A percentile compares a stretch with the other conserved stretches of the same genome.
phyloP scores from a whole-genome alignment of 92 coral and sea anemone genomes.

The Galaxea fascicularis region DNA sequence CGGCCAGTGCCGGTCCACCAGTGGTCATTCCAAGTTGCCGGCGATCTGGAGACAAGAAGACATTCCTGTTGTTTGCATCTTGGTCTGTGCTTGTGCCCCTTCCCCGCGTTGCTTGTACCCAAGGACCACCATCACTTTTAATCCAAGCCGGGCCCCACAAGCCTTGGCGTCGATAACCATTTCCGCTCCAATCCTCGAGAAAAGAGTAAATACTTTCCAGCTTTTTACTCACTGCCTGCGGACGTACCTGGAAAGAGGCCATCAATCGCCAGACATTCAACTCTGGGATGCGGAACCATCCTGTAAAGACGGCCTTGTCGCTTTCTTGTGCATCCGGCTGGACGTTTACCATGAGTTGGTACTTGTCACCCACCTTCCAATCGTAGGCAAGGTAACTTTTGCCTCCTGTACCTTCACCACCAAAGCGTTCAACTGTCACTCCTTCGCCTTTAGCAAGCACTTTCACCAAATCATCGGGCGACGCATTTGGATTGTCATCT shows the following conservation, averaged over 20 bases:
- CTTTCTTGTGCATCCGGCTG: slow-evolving; percentile 26
- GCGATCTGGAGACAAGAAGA: slow-evolving; percentile 36
- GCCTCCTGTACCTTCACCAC: slow-evolving; percentile 48
- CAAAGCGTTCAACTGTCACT: slow-evolving; percentile 39
- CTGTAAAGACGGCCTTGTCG: slow-evolving; percentile 46
- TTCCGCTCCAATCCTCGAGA: slow-evolving; percentile 37
- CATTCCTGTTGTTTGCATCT: slow-evolving; percentile 25
- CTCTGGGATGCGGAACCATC: slow-evolving; percentile 52
- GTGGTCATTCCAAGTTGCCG: slow-evolving; percentile 34
- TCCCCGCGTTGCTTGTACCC: slow-evolving; percentile 33
- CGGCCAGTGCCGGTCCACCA: slow-evolving; percentile 37
- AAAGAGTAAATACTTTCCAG: slow-evolving; percentile 14
- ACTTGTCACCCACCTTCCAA: slow-evolving; percentile 37
- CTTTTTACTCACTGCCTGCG: slow-evolving; percentile 7
- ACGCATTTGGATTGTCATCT: slow-evolving; percentile 34
- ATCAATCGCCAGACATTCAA: slow-evolving; percentile 44
- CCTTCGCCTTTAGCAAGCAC: slow-evolving; percentile 33
- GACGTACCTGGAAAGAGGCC: slow-evolving; percentile 49
- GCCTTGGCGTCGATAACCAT: slow-evolving; percentile 25
- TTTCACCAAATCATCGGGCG: slow-evolving; percentile 39
- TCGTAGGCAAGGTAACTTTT: slow-evolving; percentile 34
- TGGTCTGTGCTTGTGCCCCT: slow-evolving; percentile 34
- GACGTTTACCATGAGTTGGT: slow-evolving; percentile 48
- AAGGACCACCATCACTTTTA: slow-evolving; percentile 20
- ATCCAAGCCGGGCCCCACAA: slow-evolving; percentile 48